Percentiles rank a stretch among this genome's conserved stretches.
Evolutionary conservation across 2,888 invertebrate species (phyloP).

Genomic region (Eupeodes latifasciatus): DNA sequence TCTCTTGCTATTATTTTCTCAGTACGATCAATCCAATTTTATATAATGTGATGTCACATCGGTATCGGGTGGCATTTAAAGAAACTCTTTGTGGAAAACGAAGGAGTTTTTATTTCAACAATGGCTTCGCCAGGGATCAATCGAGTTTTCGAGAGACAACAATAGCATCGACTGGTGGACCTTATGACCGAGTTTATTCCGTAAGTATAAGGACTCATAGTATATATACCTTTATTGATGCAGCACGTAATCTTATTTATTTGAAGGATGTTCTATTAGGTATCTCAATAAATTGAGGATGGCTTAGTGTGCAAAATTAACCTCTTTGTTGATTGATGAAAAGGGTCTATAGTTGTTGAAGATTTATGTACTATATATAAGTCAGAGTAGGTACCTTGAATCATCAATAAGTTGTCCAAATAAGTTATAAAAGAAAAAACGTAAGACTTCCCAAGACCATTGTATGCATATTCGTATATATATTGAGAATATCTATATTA

Average conservation of each 20-base stretch:
- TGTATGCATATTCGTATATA: too few species aligned
- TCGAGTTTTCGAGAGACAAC: constrained; percentile 87
- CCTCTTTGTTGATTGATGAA: not conserved
- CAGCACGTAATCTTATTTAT: not conserved
- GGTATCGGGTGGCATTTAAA: constrained; percentile 91
- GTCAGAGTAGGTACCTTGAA: not conserved
- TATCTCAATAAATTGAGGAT: not conserved
- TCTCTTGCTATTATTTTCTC: constrained; percentile 24
- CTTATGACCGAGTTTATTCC: constrained; percentile 80
- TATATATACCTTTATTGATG: not conserved
- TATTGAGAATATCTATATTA: not conserved
- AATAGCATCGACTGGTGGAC: constrained; percentile 79
- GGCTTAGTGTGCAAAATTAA: not conserved
- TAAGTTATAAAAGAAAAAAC: not conserved
- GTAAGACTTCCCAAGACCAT: not conserved
- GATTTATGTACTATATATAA: not conserved
- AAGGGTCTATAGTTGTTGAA: not conserved
- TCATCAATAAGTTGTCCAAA: not conserved
- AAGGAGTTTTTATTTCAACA: constrained; percentile 83
- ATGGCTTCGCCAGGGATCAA: constrained; percentile 86
- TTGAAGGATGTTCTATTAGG: not conserved
- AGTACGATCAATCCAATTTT: constrained; percentile 95
- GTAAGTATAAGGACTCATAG: constrained; percentile 72
- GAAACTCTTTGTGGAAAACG: constrained; percentile 89
- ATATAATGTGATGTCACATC: constrained; percentile 92